Conservation (phyloP, 2,888 invertebrate species). For the Xanthorhoe spadicearia region DNA sequence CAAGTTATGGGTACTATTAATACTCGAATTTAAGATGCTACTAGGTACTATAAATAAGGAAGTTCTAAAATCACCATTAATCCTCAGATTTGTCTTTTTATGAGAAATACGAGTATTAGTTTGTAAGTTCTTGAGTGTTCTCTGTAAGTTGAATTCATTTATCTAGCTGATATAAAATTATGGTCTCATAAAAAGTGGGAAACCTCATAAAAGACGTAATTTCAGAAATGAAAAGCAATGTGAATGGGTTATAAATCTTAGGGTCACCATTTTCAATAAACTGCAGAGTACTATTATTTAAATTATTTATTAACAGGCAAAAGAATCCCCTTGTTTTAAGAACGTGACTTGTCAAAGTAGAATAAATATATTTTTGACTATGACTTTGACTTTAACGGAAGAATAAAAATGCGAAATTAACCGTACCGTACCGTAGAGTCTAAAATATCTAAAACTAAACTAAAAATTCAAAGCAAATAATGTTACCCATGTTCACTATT, state of each 20-base stretch:
- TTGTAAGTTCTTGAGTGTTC: slow-evolving; percentile 1
- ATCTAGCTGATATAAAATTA: slow-evolving; percentile 36
- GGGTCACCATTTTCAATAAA: slow-evolving; percentile 18
- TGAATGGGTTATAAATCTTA: slow-evolving; percentile 59
- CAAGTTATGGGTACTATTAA: too few species aligned
- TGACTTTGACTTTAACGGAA: background rate
- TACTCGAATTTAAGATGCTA: too few species aligned
- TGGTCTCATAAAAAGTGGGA: slow-evolving; percentile 32
- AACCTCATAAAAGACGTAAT: slow-evolving; percentile 47
- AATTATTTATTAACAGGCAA: too few species aligned
- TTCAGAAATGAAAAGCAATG: slow-evolving; percentile 53
- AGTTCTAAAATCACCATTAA: background rate
- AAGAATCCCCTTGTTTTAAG: too few species aligned
- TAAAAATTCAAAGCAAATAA: too few species aligned
- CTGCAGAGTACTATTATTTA: too few species aligned
- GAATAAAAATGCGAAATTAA: background rate
- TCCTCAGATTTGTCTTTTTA: slow-evolving; percentile 2
- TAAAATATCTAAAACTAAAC: too few species aligned
- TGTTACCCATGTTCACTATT: too few species aligned
- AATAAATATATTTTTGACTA: too few species aligned
- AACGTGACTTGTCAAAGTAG: too few species aligned
- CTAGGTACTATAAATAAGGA: background rate
- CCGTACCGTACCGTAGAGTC: too few species aligned
- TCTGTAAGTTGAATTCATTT: slow-evolving; percentile 12
- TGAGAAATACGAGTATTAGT: background rate